Conservation (phyloP, 1,140 invertebrate genomes). For the Heliconius eleuchia region DNA sequence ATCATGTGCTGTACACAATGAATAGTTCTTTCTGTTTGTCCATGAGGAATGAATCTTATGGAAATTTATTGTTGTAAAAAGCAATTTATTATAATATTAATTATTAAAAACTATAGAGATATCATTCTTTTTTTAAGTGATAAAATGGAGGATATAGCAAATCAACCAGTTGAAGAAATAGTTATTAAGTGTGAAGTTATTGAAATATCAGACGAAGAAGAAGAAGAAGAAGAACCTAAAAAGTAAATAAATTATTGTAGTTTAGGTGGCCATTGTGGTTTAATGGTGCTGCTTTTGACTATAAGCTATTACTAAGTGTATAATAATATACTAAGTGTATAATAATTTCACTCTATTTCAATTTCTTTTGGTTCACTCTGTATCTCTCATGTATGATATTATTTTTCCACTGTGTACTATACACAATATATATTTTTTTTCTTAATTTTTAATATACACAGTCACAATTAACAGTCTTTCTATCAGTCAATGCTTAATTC, state of each 20-base stretch:
- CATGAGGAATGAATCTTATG: no score
- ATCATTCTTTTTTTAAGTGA: not conserved
- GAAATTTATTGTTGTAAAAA: no score
- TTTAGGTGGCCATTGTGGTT: not conserved
- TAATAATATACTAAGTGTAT: no score
- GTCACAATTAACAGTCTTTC: no score
- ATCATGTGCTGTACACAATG: no score
- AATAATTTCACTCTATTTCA: no score
- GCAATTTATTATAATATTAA: no score
- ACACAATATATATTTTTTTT: no score
- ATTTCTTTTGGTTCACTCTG: not conserved
- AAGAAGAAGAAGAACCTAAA: slow-evolving; percentile 43
- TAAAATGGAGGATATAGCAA: slow-evolving; percentile 30
- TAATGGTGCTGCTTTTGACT: not conserved
- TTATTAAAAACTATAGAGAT: not conserved
- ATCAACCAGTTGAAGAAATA: slow-evolving; percentile 49
- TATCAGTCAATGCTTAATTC: no score
- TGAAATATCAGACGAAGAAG: slow-evolving; percentile 67
- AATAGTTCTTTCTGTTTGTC: no score
- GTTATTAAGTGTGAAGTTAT: slow-evolving; percentile 64
- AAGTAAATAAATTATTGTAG: slow-evolving; percentile 41
- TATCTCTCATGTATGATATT: not conserved
- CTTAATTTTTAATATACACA: no score
- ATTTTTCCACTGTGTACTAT: no score
- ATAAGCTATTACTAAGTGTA: not conserved